Conservation (phyloP, 2,888 invertebrate genomes). For the Diplazon laetatorius region DNA sequence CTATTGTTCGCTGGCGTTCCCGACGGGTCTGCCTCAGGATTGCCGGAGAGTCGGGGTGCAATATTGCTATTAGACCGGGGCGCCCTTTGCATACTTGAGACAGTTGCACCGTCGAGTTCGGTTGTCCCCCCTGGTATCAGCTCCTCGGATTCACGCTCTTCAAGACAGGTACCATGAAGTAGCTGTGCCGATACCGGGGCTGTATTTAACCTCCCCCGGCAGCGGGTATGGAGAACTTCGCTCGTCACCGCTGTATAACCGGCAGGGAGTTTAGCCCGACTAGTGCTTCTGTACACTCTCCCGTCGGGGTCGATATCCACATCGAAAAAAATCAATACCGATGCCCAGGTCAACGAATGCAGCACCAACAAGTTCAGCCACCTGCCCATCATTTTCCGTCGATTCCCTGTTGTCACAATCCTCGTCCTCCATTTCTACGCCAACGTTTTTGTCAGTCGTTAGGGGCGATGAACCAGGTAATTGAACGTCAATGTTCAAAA, state of each 20-base stretch:
- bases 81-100: not conserved
- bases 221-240: slow-evolving; percentile 17
- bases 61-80: not conserved
- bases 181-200: slow-evolving; percentile 32
- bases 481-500: slow-evolving; percentile 22
- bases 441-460: not conserved
- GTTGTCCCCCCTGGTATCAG: not conserved
- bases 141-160: slow-evolving; percentile 14
- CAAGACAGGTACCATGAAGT: not conserved
- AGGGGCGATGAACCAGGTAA: not conserved
- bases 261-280: slow-evolving; percentile 29
- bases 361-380: slow-evolving; percentile 16
- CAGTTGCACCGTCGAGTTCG: not conserved
- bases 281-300: not conserved
- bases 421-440: slow-evolving; percentile 11
- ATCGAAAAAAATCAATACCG: not conserved
- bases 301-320: slow-evolving; percentile 6
- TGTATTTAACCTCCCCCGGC: slow-evolving; percentile 26
- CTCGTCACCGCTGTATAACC: slow-evolving; percentile 34
- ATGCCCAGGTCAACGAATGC: slow-evolving; percentile 20
- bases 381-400: not conserved
- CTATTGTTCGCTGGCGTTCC: not conserved
- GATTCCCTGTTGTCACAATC: not conserved
- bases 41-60: not conserved
- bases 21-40: not conserved